These are phyloP conservation scores for Petrocephalus zakoni DNA, from an alignment of 2,113 vertebrate genomes.

Conservation along the genomic window DNA sequence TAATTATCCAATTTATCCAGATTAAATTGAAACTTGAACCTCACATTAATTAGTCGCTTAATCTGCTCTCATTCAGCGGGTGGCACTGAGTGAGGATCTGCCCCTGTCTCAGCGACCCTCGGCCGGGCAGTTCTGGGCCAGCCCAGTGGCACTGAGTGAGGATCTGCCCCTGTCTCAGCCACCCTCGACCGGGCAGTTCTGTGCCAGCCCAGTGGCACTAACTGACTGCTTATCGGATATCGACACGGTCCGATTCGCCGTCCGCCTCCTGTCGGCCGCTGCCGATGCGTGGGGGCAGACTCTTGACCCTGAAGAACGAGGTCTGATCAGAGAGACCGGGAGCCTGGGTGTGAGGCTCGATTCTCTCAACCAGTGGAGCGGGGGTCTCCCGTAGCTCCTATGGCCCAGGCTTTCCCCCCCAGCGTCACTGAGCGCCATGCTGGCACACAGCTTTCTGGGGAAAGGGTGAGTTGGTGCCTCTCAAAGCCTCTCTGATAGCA, in stretches of 20 bases:
- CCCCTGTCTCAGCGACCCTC: not conserved
- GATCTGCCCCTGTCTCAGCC: not conserved
- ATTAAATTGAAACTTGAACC: conserved; percentile 59
- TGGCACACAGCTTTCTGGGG: not conserved
- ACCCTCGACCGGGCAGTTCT: not conserved
- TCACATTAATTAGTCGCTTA: conserved; percentile 50
- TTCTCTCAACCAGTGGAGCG: not conserved
- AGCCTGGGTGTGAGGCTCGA: not conserved
- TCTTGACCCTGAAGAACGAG: not conserved
- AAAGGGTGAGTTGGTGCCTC: not conserved
- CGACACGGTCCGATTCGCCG: not conserved
- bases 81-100: not conserved
- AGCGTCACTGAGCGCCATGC: not conserved
- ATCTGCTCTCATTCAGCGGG: conserved; percentile 18
- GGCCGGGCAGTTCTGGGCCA: not conserved
- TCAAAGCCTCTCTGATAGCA: not conserved
- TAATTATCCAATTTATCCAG: conserved; percentile 61
- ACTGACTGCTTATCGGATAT: not conserved
- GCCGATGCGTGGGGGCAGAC: not conserved
- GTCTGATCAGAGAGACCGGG: not conserved
- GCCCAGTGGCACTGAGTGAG: not conserved
- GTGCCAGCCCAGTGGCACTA: not conserved
- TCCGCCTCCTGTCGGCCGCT: not conserved
- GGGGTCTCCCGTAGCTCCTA: not conserved
- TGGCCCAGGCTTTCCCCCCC: not conserved